Evolutionary conservation across 2,113 vertebrate species (phyloP).

Genomic region (Donacobius atricapilla): DNA sequence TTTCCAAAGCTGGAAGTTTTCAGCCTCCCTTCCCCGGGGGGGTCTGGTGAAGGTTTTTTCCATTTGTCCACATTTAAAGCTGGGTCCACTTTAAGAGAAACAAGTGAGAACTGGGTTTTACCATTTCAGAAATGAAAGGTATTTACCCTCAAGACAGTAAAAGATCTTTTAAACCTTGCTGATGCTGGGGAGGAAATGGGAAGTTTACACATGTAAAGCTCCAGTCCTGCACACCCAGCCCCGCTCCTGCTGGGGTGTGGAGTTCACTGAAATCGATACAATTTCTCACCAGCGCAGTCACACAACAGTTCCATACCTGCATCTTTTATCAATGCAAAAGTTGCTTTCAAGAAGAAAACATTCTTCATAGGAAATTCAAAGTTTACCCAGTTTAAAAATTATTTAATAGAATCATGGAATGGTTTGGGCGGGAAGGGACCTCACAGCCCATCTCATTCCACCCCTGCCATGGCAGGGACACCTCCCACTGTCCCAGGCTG

Average conservation of each 20-base stretch:
- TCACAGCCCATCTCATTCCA: rapidly evolving
- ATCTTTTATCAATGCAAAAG: neutral
- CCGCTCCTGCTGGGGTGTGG: neutral
- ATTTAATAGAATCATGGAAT: neutral
- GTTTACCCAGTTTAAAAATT: neutral
- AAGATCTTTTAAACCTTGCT: constrained; percentile 22
- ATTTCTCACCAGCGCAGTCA: neutral
- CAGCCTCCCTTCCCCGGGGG: neutral
- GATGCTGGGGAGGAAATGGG: constrained; percentile 16
- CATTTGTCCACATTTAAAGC: neutral
- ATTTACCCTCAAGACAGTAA: constrained; percentile 53
- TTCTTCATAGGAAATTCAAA: neutral
- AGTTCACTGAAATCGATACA: neutral
- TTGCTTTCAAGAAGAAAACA: neutral
- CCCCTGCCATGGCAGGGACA: neutral
- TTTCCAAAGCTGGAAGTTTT: neutral
- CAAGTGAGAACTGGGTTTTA: neutral
- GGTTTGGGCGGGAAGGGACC: neutral
- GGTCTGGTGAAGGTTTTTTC: neutral
- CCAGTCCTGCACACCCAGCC: neutral
- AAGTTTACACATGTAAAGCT: constrained; percentile 5
- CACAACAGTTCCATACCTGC: neutral
- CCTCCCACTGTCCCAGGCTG: rapidly evolving
- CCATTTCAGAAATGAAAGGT: constrained; percentile 37
- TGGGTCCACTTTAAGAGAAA: neutral